Conservation (phyloP, 2,113 vertebrate species). For the Platichthys stellatus region DNA sequence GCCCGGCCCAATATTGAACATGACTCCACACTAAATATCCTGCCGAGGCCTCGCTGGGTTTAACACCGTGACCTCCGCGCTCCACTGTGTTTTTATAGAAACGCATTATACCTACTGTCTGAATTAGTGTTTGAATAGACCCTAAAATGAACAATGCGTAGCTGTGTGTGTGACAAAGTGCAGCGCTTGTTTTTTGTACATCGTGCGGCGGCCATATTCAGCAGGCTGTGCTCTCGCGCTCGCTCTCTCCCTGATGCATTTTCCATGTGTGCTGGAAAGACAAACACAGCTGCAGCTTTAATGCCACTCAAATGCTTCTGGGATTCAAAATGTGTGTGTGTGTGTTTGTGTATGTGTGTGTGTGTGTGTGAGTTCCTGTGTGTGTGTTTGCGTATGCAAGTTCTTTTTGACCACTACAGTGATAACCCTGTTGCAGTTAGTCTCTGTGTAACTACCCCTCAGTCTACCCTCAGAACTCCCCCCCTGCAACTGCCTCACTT, state of each 20-base stretch:
- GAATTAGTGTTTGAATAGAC: conserved; percentile 58
- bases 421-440: conserved; percentile 48
- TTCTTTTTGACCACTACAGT: conserved; percentile 59
- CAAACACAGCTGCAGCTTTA: conserved; percentile 84
- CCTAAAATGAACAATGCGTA: conserved; percentile 53
- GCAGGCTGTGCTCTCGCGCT: conserved; percentile 41
- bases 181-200: conserved; percentile 60
- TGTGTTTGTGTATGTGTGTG: conserved; percentile 20
- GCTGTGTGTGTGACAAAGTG: conserved; percentile 45
- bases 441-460: conserved; percentile 14
- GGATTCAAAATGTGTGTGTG: conserved; percentile 47
- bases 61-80: conserved; percentile 35
- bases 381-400: conserved; percentile 19
- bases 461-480: neutral
- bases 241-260: conserved; percentile 69
- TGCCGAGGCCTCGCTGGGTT: conserved; percentile 36
- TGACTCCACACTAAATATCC: conserved; percentile 58
- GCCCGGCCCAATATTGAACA: conserved; percentile 61
- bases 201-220: conserved; percentile 51
- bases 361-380: conserved; percentile 28
- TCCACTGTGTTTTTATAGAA: conserved; percentile 46
- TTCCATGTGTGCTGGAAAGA: conserved; percentile 82
- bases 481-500: neutral
- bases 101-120: conserved; percentile 38
- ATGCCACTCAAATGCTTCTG: conserved; percentile 80